Evolutionary conservation across 2,888 invertebrate genomes (phyloP).

Genomic region (Acleris emargana): DNA sequence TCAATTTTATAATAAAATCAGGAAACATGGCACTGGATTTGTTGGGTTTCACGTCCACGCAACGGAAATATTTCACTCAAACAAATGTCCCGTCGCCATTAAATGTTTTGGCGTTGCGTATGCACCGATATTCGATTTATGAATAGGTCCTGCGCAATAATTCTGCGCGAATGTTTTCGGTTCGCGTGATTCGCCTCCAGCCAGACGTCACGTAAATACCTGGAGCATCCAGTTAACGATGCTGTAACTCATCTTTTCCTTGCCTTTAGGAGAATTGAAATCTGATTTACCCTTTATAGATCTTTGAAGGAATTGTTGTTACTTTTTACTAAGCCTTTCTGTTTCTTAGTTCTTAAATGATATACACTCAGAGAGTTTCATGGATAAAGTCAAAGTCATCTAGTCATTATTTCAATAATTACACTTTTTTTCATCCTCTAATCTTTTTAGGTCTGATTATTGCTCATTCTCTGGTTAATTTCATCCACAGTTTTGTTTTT

Average conservation of each 20-base stretch:
- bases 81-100: conserved; percentile 35
- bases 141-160: conserved; percentile 12
- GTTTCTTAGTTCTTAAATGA: too few species aligned
- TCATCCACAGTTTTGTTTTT: too few species aligned
- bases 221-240: not conserved
- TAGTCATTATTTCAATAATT: too few species aligned
- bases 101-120: conserved; percentile 24
- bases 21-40: too few species aligned
- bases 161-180: conserved; percentile 3
- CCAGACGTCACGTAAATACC: conserved; percentile 7
- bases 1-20: too few species aligned
- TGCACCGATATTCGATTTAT: conserved; percentile 16
- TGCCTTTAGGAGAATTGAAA: not conserved
- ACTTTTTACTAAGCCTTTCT: too few species aligned
- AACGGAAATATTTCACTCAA: conserved; percentile 63
- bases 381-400: too few species aligned
- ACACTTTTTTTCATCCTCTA: too few species aligned
- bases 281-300: not conserved
- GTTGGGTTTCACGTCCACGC: conserved; percentile 56
- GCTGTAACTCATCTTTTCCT: not conserved
- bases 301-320: not conserved
- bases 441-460: too few species aligned
- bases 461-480: too few species aligned
- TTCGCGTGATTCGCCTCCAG: conserved; percentile 15
- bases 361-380: too few species aligned